phyloP scores from a whole-genome alignment of 2,888 invertebrate genomes.

The Sarcophaga caerulescens region DNA sequence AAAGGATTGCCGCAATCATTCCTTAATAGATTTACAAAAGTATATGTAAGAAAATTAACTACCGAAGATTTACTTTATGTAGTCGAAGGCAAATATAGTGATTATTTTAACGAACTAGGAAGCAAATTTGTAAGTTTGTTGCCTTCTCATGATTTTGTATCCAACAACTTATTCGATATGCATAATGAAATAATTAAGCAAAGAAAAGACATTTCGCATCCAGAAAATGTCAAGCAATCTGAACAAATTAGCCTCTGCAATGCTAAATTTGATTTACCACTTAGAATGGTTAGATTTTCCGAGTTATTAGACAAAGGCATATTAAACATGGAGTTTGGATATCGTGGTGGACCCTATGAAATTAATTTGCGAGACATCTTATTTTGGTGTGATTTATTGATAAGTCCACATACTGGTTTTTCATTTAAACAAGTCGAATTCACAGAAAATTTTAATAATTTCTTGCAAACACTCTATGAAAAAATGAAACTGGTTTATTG shows the following conservation, averaged over 20 bases:
- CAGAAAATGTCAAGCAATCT: neutral
- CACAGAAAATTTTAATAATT: slow-evolving; percentile 71
- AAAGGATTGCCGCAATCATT: slow-evolving; percentile 98
- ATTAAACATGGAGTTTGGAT: slow-evolving; percentile 87
- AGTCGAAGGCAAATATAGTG: slow-evolving; percentile 77
- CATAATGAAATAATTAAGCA: slow-evolving; percentile 44
- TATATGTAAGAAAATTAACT: slow-evolving; percentile 86
- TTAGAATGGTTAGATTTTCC: slow-evolving; percentile 91
- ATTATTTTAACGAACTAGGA: slow-evolving; percentile 73
- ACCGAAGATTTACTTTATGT: slow-evolving; percentile 84
- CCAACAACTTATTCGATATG: slow-evolving; percentile 71
- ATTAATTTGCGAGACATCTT: slow-evolving; percentile 97
- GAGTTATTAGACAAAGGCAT: slow-evolving; percentile 85
- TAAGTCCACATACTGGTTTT: slow-evolving; percentile 79
- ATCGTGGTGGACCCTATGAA: slow-evolving; percentile 95
- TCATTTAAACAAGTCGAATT: slow-evolving; percentile 68
- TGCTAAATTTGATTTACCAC: slow-evolving; percentile 83
- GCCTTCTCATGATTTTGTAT: slow-evolving; percentile 31
- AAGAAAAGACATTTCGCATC: neutral
- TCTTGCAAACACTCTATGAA: slow-evolving; percentile 78
- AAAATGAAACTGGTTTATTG: slow-evolving; percentile 90
- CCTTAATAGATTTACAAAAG: slow-evolving; percentile 97
- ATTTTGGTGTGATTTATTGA: slow-evolving; percentile 93
- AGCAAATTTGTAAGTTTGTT: slow-evolving; percentile 71
- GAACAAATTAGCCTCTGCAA: neutral